Evolutionary conservation across 2,113 vertebrate species (phyloP), one percentile per base, ranked within the genome.

Genomic region (Cheilinus undulatus): DNA sequence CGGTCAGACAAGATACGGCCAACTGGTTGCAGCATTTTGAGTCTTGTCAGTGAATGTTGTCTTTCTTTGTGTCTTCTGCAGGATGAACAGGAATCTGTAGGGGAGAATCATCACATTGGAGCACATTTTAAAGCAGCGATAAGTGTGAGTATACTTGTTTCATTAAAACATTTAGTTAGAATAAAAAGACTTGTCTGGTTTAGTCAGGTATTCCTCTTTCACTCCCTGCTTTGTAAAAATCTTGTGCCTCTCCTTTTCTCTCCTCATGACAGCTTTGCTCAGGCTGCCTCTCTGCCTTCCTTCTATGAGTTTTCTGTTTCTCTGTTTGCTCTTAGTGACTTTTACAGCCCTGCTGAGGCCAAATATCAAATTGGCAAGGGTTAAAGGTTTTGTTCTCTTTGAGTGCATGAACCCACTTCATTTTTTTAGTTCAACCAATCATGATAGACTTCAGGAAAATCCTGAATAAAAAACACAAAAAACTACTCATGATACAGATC

Each of bases 251-350:
- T 6, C 52, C 27, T 19, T 2, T 15, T 57, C 28, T 27, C 28
- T 12, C 36, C 36, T 40, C 36, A 40, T 40, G 11, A 40, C 36
- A 40, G 36, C 36, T 45, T 20, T 68, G 67, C 67, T 54, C 22
- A 45, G 20, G 19, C 17, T 13, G 24, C 36, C 36, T 12, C 22
- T n/a, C 19, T 3, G 32, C 22, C 24, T 26, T 22, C 15, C 50
- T 76, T 49, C 62, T 36, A 32, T 20, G 62, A 71, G 30, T 59
- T 64, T 57, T 53, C 73, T 79, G 71, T 79, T 62, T 28, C n/a
- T 81, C 50, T 68, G 46, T 75, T 74, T 69, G 76, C 77, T 63
- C 60, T 69, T 48, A 69, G 61, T 74, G 65, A 81, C 73, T 73
- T 42, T 7, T 73, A 38, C 69, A 49, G 42, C 62, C 30, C 59